Evolutionary conservation across 2,888 invertebrate genomes (phyloP), one percentile per base, ranked within the genome.

Genomic region (Silvanus unidentatus): DNA sequence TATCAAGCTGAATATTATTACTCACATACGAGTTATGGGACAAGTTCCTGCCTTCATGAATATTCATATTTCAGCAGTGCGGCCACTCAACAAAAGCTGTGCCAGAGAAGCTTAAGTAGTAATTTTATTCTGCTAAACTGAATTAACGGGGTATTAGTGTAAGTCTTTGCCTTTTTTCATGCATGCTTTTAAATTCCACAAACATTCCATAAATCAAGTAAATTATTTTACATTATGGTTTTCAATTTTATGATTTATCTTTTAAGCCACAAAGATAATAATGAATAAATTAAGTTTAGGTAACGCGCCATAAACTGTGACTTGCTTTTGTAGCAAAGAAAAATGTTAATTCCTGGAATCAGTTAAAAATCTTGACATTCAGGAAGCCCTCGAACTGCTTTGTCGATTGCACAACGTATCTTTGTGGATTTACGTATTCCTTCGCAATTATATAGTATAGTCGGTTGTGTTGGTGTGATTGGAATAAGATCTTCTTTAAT

Each of bases 31-130:
- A 50, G 54, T 47, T 54, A 53, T 51, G 52, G 49, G 45, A 52
- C 50, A 54, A 60, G 48, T 55, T 55, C 53, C 47, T 32, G 32
- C 32, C 15, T 42, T 57, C 52, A 59, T 61, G 59, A 61, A 61
- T 61, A 61, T 61, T 57, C 56, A 61, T 50, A 47, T 46, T 30
- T 47, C 45, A 42, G 48, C 47, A 46, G 49, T 48, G 43, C 49
- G 49, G 52, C 57, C 55, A 56, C 54, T 59, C 45, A 39, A 50
- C 54, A 51, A 52, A 59, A 60, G 57, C 59, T 55, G 52, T 55
- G 57, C 56, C 49, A 47, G 50, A 49, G 54, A 54, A 56, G 59
- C 59, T 58, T 59, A 59, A 59, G 55, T 59, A 57, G 60, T 59
- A 59, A 59, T 58, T 59, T 58, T 54, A 55, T 59, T 59, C 52